Percentiles rank a stretch among this genome's conserved stretches.
Conservation (phyloP, 2,797 vertebrate species). For the Liasis olivaceus region DNA sequence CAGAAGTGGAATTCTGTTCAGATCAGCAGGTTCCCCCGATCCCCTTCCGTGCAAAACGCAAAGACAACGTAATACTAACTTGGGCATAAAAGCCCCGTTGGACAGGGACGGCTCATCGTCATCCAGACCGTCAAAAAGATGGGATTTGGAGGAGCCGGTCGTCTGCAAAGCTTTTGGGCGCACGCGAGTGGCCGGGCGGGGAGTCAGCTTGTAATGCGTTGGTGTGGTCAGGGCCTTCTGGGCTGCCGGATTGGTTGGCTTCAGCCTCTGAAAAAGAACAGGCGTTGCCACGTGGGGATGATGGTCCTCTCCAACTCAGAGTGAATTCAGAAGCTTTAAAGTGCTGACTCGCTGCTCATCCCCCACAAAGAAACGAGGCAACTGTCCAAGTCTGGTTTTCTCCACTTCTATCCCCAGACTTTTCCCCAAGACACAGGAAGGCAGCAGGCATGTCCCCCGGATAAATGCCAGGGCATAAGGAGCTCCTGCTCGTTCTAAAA, state of each 20-base stretch:
- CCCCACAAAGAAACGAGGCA: neutral
- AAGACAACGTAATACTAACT: conserved; percentile 67
- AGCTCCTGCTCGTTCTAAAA: too few relatives aligned
- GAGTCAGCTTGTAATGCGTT: conserved; percentile 94
- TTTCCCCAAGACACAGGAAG: neutral
- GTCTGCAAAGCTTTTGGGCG: conserved; percentile 91
- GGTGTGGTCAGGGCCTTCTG: conserved; percentile 95
- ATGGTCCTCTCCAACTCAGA: neutral
- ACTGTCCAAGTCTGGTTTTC: neutral
- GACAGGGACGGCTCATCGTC: conserved; percentile 89
- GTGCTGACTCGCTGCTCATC: neutral
- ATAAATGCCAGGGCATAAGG: too few relatives aligned
- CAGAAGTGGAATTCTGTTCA: neutral
- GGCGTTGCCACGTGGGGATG: accelerated
- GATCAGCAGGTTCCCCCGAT: neutral
- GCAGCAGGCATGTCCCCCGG: too few relatives aligned
- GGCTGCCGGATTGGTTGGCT: conserved; percentile 94
- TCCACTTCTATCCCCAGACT: neutral
- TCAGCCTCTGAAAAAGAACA: conserved; percentile 81
- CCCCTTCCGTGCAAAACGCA: neutral
- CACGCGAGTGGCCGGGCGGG: conserved; percentile 88
- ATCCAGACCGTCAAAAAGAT: conserved; percentile 93
- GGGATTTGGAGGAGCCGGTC: conserved; percentile 85
- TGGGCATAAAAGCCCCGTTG: conserved; percentile 91
- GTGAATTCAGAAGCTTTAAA: neutral